Evolutionary conservation across 2,113 vertebrate genomes (phyloP).

Genomic region (Delphinus delphis): DNA sequence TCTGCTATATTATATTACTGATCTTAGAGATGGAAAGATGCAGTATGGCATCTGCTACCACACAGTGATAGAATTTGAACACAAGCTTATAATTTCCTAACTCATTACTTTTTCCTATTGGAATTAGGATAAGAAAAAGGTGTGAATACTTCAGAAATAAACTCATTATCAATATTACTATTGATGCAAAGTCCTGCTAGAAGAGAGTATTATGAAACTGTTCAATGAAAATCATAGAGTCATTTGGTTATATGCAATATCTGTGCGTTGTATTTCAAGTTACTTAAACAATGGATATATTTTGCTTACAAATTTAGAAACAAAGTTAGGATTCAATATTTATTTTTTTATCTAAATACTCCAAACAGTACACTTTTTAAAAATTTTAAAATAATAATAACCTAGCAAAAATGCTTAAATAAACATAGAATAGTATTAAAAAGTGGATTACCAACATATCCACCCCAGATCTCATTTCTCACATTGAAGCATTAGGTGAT

Average conservation of each 20-base stretch:
- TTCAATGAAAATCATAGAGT: neutral
- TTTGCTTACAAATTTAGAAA: neutral
- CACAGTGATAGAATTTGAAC: neutral
- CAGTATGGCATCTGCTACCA: neutral
- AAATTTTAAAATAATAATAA: neutral
- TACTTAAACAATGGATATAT: neutral
- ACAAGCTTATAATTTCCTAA: conserved; percentile 27
- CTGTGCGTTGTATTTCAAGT: neutral
- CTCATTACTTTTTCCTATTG: conserved; percentile 19
- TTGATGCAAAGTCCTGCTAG: neutral
- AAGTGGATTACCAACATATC: neutral
- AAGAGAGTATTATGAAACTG: neutral
- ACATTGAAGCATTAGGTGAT: neutral
- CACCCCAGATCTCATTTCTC: neutral
- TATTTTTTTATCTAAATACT: neutral
- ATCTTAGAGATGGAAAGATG: neutral
- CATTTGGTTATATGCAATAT: neutral
- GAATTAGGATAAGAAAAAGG: neutral
- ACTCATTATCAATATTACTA: neutral
- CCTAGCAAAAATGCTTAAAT: neutral
- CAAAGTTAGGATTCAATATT: neutral
- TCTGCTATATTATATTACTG: neutral
- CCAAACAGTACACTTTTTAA: neutral
- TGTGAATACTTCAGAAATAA: neutral
- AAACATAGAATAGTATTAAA: neutral